Evolutionary conservation across 2,797 vertebrate genomes (phyloP).

Genomic region (Sebastes taczanowskii): DNA sequence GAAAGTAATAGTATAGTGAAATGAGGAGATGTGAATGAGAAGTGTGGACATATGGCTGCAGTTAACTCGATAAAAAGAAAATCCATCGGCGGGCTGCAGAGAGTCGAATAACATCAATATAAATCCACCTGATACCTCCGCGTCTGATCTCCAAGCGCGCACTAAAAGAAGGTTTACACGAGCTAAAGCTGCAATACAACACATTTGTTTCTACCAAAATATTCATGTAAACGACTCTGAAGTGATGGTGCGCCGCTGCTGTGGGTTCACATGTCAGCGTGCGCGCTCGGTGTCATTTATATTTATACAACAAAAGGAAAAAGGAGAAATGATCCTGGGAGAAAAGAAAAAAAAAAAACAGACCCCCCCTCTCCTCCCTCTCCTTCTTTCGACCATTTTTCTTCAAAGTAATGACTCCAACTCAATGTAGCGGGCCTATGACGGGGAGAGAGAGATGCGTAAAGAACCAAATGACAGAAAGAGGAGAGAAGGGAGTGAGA

Average conservation of each 20-base stretch:
- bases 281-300: slow-evolving; percentile 49
- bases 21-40: neutral
- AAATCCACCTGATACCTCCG: slow-evolving; percentile 56
- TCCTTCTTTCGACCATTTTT: slow-evolving; percentile 82
- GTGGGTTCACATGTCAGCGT: slow-evolving; percentile 29
- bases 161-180: neutral
- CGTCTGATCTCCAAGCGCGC: neutral
- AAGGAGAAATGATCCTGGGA: slow-evolving; percentile 67
- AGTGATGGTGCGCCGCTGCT: slow-evolving; percentile 3
- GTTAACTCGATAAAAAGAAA: slow-evolving; percentile 32
- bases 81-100: neutral
- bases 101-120: slow-evolving; percentile 42
- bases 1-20: neutral
- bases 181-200: neutral
- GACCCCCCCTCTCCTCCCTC: neutral
- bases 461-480: slow-evolving; percentile 30
- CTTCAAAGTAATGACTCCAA: slow-evolving; percentile 89
- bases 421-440: slow-evolving; percentile 86
- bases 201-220: slow-evolving; percentile 1
- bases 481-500: slow-evolving; percentile 18
- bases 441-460: slow-evolving; percentile 74
- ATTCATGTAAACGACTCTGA: neutral
- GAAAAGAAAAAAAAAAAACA: slow-evolving; percentile 42
- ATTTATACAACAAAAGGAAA: slow-evolving; percentile 73
- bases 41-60: slow-evolving; percentile 41